These are phyloP conservation scores for Toxotes jaculatrix DNA, from an alignment of 2,113 vertebrate species.

Conservation along the genomic window DNA sequence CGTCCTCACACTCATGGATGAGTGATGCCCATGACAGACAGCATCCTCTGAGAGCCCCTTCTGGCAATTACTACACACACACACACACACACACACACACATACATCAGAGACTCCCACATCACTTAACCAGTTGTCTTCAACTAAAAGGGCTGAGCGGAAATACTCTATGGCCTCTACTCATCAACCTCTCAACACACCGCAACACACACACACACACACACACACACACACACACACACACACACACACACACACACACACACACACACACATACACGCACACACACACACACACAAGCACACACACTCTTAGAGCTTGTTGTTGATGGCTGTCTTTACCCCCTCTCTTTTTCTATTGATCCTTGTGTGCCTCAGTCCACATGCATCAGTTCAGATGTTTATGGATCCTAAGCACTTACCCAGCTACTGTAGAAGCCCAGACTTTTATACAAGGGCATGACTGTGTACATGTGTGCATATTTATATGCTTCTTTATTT, in stretches of 20 bases:
- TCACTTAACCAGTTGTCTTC: constrained; percentile 80
- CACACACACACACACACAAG: constrained; percentile 27
- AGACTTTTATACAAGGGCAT: not conserved
- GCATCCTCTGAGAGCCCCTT: constrained; percentile 70
- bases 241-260: constrained; percentile 32
- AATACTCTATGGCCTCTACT: constrained; percentile 60
- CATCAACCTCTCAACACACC: constrained; percentile 56
- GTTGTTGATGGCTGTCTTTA: constrained; percentile 57
- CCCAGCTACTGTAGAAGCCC: constrained; percentile 1
- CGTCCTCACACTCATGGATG: constrained; percentile 61
- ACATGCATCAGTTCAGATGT: constrained; percentile 30
- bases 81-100: constrained; percentile 36
- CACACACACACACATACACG: constrained; percentile 14
- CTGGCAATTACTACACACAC: constrained; percentile 63
- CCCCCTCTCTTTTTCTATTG: constrained; percentile 46
- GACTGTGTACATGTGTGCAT: not conserved
- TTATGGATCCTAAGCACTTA: constrained; percentile 31
- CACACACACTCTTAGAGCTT: constrained; percentile 31
- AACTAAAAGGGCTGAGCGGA: constrained; percentile 58
- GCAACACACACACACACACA: constrained; percentile 12
- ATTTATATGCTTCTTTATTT: not conserved
- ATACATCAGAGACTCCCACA: constrained; percentile 72
- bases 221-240: constrained; percentile 28
- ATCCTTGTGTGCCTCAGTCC: constrained; percentile 43
- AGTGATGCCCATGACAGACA: constrained; percentile 76